Evolutionary conservation across 2,113 vertebrate species (phyloP).

Genomic region (Tragelaphus buxtoni): DNA sequence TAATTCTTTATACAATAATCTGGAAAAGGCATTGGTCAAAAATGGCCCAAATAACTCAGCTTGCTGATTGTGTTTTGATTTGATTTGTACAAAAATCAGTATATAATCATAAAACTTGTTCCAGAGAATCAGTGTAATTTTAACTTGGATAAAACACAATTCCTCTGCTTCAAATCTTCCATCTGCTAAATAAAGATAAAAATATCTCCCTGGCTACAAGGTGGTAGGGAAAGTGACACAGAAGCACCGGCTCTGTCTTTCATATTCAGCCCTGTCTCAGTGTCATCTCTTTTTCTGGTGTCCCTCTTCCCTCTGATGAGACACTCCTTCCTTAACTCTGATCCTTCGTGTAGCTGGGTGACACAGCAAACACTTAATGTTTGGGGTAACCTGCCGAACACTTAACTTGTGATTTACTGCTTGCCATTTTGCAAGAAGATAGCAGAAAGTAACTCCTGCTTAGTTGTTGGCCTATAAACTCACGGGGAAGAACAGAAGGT

Average conservation of each 20-base stretch:
- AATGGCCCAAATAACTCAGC: background rate
- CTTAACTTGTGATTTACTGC: background rate
- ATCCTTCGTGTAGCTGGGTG: background rate
- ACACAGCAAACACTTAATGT: background rate
- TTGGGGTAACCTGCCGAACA: background rate
- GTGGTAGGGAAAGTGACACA: background rate
- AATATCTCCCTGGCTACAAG: background rate
- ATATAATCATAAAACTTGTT: background rate
- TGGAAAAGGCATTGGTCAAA: background rate
- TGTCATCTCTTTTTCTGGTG: background rate
- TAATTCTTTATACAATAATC: background rate
- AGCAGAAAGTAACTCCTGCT: background rate
- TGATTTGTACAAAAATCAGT: constrained; percentile 16
- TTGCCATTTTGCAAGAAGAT: background rate
- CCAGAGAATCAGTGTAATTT: background rate
- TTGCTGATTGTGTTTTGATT: background rate
- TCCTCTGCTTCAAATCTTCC: background rate
- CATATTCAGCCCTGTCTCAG: background rate
- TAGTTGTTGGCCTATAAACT: background rate
- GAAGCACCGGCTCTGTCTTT: background rate
- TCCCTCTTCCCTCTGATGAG: background rate
- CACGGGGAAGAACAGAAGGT: background rate
- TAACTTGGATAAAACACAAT: background rate
- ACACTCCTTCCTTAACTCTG: background rate
- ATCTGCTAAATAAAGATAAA: background rate